Evolutionary conservation across 1,140 invertebrate species (phyloP).

Genomic region (Bathynomus jamesi): DNA sequence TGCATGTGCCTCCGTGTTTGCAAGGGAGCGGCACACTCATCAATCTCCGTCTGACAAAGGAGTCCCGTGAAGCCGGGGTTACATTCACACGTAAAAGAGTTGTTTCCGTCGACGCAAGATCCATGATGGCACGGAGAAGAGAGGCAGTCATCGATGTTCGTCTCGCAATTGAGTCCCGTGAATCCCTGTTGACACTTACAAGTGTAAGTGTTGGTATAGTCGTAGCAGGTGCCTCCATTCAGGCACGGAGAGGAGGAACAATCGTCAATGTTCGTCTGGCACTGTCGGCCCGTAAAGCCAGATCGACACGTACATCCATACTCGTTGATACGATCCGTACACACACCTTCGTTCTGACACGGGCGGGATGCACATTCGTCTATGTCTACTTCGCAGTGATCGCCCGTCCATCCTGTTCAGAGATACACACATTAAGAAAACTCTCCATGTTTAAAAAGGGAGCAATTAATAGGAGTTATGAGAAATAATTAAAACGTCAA

Average conservation of each 20-base stretch:
- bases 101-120: constrained; percentile 73
- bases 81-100: constrained; percentile 78
- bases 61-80: constrained; percentile 81
- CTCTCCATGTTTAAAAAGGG: no score
- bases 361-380: constrained; percentile 82
- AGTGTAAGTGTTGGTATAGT: constrained; percentile 61
- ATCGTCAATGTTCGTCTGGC: constrained; percentile 52
- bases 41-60: constrained; percentile 81
- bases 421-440: no score
- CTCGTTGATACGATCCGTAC: constrained; percentile 75
- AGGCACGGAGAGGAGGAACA: constrained; percentile 46
- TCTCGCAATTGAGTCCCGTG: constrained; percentile 64
- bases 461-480: no score
- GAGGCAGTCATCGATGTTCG: constrained; percentile 83
- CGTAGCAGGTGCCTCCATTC: constrained; percentile 76
- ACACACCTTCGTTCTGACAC: constrained; percentile 75
- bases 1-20: constrained; percentile 73
- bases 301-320: constrained; percentile 76
- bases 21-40: constrained; percentile 91
- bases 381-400: constrained; percentile 82
- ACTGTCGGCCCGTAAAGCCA: constrained; percentile 74
- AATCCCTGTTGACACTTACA: constrained; percentile 42
- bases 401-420: constrained; percentile 77
- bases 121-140: constrained; percentile 77
- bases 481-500: no score